Base-by-base conservation (phyloP, 2,888 invertebrate species). In the Eupithecia subfuscata region DNA sequence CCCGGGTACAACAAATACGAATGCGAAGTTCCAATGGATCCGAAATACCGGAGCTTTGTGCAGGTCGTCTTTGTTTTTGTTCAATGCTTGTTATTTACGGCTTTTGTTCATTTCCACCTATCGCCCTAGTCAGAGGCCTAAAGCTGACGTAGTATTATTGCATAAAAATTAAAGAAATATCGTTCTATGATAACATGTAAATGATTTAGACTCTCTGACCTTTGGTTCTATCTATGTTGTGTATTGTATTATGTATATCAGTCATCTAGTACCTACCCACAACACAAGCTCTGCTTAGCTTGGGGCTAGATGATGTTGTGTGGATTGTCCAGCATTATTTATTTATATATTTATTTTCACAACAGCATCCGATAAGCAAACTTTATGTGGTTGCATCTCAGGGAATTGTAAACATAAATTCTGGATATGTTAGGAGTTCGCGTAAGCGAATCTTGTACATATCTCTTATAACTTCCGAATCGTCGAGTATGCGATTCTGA, bases 381-480 rank as follows among this genome's bases (percentile, higher is more conserved):
- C 64, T 30, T 37, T 60, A 45, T 73, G 34, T 76, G 64, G 12
- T 12, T 56, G 68, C 71, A 70, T 76, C 69, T 77, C 60, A 40
- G 69, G 71, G 60, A 3, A 11, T 56, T 56, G 74, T 77, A 81
- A 81, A 81, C 78, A 76, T 76, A 79, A 77, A 75, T 75, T 73
- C 69, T 65, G 70, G 70, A 74, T 71, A 75, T 75, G 78, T 74
- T 71, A 70, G 72, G 79, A 79, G 75, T 76, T 77, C 74, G 68
- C 73, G 77, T 72, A 72, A 79, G 74, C 77, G 75, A 79, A 81
- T 85, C 80, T 82, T 80, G 81, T 82, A 82, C 79, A 78, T 81
- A 82, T 83, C 82, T 84, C 85, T 60, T 25, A 83, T 83, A 85
- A 84, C 81, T 85, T 85, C 74, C 74, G 80, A 83, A 84, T 84